phyloP scores from a whole-genome alignment of 2,113 vertebrate species.

The Andinoacara biseriatus region DNA sequence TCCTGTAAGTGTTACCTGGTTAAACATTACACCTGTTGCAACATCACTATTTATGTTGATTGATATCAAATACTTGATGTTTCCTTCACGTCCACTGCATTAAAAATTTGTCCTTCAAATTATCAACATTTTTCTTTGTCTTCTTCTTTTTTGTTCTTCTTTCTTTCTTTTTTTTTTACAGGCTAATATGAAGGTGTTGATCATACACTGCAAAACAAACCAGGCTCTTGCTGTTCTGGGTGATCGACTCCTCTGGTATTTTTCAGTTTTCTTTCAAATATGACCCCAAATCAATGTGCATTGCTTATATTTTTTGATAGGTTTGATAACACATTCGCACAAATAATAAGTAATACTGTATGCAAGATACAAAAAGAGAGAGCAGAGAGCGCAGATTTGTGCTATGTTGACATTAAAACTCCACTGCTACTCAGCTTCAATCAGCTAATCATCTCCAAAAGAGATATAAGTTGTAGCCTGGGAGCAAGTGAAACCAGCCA shows the following conservation, averaged over 20 bases:
- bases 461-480: background rate
- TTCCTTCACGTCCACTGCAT: background rate
- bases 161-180: constrained; percentile 54
- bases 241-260: constrained; percentile 84
- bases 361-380: background rate
- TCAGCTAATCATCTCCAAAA: background rate
- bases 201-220: constrained; percentile 88
- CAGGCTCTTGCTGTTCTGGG: constrained; percentile 84
- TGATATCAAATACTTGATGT: background rate
- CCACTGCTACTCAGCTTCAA: background rate
- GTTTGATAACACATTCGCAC: background rate
- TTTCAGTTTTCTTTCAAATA: background rate
- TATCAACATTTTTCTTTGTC: background rate
- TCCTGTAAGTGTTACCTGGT: constrained; percentile 78
- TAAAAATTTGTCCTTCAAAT: background rate
- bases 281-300: background rate
- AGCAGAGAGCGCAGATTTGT: background rate
- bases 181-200: constrained; percentile 85
- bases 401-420: background rate
- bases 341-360: background rate
- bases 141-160: background rate
- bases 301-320: background rate
- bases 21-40: background rate
- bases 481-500: background rate
- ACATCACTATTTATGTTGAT: background rate